Evolutionary conservation across 2,888 invertebrate genomes (phyloP).

Genomic region (Halictus quadricinctus): DNA sequence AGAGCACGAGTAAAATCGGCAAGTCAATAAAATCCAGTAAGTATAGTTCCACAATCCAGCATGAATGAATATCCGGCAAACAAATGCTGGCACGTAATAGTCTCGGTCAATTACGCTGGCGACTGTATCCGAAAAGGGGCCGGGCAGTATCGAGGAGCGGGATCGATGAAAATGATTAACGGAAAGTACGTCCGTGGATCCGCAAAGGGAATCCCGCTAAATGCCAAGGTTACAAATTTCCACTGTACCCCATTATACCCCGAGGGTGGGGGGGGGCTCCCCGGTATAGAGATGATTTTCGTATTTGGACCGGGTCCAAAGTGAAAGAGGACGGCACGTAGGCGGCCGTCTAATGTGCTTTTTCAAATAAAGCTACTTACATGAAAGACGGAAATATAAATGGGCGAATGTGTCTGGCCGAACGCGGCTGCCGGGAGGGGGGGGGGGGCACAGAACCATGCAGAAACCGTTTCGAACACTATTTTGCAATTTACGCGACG

Average conservation of each 20-base stretch:
- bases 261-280: conserved; percentile 1
- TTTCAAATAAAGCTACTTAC: conserved; percentile 63
- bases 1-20: background rate
- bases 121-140: background rate
- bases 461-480: conserved; percentile 29
- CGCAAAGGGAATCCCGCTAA: conserved; percentile 37
- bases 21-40: background rate
- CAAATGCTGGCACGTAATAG: background rate
- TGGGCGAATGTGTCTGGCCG: conserved; percentile 41
- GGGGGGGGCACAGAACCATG: conserved; percentile 6
- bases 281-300: conserved; percentile 53
- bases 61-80: background rate
- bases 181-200: conserved; percentile 15
- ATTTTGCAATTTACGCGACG: conserved; percentile 37
- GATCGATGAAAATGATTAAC: conserved; percentile 33
- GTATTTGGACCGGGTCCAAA: conserved; percentile 57
- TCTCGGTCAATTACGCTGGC: background rate
- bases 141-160: background rate
- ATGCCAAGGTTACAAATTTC: conserved; percentile 59
- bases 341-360: conserved; percentile 59
- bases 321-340: conserved; percentile 45
- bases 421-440: background rate
- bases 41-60: background rate
- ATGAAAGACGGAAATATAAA: conserved; percentile 60
- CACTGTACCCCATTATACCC: conserved; percentile 38